Conservation (phyloP, 1,140 invertebrate species). For the Ruditapes philippinarum region DNA sequence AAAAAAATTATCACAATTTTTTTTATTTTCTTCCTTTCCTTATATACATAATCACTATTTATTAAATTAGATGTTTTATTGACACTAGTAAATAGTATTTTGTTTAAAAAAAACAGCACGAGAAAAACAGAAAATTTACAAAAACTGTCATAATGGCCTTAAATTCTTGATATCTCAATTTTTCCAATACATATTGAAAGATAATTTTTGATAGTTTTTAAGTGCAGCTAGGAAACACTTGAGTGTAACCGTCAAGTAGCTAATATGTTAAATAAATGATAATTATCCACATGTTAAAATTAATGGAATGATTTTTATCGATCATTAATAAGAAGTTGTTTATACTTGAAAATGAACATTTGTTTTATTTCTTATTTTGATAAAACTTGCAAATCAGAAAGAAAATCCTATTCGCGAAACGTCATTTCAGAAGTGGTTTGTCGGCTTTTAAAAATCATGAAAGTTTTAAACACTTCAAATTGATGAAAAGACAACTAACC, state of each 20-base stretch:
- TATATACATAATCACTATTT: too few relatives aligned
- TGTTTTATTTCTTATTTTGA: constrained; percentile 12
- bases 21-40: too few relatives aligned
- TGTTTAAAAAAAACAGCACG: neutral
- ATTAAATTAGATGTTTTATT: too few relatives aligned
- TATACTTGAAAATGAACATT: constrained; percentile 12
- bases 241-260: neutral
- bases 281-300: constrained; percentile 18
- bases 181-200: neutral
- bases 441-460: constrained; percentile 19
- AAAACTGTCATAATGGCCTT: neutral
- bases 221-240: constrained; percentile 1
- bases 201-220: too few relatives aligned
- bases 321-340: constrained; percentile 16
- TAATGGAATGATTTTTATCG: constrained; percentile 27
- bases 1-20: too few relatives aligned
- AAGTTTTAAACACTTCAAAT: neutral
- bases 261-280: neutral
- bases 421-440: neutral
- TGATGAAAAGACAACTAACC: neutral
- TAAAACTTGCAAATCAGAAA: neutral
- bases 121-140: neutral
- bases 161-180: neutral
- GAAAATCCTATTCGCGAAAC: neutral
- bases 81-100: too few relatives aligned